These are phyloP conservation scores for Sminthopsis crassicaudata DNA, from an alignment of 2,113 vertebrate species.

Conservation along the genomic window DNA sequence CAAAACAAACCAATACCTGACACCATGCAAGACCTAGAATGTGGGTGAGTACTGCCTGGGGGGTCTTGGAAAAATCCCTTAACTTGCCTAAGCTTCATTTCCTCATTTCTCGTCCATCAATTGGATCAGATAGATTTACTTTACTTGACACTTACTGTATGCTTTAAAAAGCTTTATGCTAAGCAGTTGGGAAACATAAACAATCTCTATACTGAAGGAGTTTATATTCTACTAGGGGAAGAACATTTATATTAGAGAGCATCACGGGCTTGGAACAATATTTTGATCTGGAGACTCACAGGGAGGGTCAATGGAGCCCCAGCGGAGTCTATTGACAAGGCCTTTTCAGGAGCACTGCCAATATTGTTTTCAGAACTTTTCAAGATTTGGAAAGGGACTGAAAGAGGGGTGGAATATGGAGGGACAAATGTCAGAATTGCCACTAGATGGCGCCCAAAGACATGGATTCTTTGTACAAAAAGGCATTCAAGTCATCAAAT, in stretches of 20 bases:
- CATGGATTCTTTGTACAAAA: background rate
- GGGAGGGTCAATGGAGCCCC: background rate
- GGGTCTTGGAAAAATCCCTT: background rate
- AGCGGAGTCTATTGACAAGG: background rate
- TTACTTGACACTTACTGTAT: background rate
- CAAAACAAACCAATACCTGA: background rate
- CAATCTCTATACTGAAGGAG: background rate
- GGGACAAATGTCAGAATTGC: background rate
- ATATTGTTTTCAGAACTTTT: background rate
- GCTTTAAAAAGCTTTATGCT: too few relatives aligned
- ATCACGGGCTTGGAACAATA: too few relatives aligned
- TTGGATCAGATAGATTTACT: too few relatives aligned
- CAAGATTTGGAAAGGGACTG: background rate
- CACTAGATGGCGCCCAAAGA: background rate
- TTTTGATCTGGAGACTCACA: background rate
- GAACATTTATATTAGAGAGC: background rate
- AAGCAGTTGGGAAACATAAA: background rate
- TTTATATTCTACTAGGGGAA: background rate
- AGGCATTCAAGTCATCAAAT: background rate
- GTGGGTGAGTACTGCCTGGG: background rate
- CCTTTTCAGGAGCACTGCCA: background rate
- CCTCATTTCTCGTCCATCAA: too few relatives aligned
- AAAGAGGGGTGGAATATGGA: too few relatives aligned
- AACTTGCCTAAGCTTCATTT: background rate
- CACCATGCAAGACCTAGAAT: background rate